A percentile compares a stretch with the other conserved stretches of the same genome.
Evolutionary conservation across 2,797 vertebrate genomes (phyloP).

Genomic region (Synanceia verrucosa): DNA sequence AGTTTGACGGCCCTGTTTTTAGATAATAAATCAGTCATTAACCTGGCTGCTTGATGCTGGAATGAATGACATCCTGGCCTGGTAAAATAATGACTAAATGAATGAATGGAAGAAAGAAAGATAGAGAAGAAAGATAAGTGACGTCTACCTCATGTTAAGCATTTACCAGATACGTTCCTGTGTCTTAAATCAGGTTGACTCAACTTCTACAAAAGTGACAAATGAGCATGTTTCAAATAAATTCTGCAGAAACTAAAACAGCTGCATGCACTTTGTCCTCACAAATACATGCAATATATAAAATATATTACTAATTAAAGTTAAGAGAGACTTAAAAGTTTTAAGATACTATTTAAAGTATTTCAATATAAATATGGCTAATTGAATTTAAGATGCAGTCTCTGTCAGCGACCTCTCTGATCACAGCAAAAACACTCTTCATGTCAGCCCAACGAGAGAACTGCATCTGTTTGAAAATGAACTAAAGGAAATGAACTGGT

Average conservation of each 20-base stretch:
- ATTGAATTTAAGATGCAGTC: no score
- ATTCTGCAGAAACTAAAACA: not conserved
- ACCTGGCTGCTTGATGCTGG: not conserved
- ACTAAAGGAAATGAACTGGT: no score
- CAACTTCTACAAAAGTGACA: not conserved
- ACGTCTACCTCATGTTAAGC: not conserved
- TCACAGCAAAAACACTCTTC: no score
- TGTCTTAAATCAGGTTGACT: not conserved
- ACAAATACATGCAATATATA: not conserved
- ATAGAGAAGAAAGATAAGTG: not conserved
- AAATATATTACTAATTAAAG: no score
- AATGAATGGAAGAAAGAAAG: not conserved
- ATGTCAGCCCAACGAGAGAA: no score
- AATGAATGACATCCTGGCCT: not conserved
- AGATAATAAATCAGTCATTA: not conserved
- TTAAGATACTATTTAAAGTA: no score
- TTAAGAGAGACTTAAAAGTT: no score
- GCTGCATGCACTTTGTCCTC: no score
- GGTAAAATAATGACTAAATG: not conserved
- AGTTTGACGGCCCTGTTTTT: no score
- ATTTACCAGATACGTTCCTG: not conserved
- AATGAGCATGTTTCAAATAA: not conserved
- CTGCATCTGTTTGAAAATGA: no score
- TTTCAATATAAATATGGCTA: no score
- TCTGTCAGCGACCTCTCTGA: no score